These are phyloP conservation scores for Acestrorhynchus altus DNA, from an alignment of 2,797 vertebrate genomes.

Conservation along the genomic window DNA sequence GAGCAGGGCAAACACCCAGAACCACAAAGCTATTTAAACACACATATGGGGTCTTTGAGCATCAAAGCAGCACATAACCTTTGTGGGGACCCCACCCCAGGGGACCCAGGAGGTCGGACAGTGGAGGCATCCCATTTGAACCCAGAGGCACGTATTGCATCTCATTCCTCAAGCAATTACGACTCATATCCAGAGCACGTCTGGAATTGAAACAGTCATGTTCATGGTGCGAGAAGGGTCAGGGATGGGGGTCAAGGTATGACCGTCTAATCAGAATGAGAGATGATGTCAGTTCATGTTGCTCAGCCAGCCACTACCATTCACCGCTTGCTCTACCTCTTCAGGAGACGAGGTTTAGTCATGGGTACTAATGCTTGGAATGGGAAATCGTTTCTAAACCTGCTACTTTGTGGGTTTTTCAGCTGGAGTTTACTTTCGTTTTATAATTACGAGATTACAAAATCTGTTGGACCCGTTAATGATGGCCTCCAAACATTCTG, in stretches of 20 bases:
- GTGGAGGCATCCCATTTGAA: slow-evolving; percentile 43
- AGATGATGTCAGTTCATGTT: slow-evolving; percentile 44
- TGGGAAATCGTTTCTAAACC: slow-evolving; percentile 46
- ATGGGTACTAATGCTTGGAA: slow-evolving; percentile 27
- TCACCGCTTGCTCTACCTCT: slow-evolving; percentile 61
- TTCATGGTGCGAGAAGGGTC: slow-evolving; percentile 24
- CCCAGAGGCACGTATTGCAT: slow-evolving; percentile 31
- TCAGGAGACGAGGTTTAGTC: slow-evolving; percentile 66
- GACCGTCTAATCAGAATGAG: slow-evolving; percentile 47
- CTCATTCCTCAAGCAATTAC: slow-evolving; percentile 56
- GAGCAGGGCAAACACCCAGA: background rate
- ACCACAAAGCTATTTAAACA: slow-evolving; percentile 67
- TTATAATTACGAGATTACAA: slow-evolving; percentile 69
- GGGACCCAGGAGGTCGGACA: slow-evolving; percentile 34
- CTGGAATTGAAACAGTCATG: slow-evolving; percentile 28
- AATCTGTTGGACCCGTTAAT: slow-evolving; percentile 70
- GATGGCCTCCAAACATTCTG: slow-evolving; percentile 69
- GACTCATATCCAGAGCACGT: background rate
- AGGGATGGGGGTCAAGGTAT: slow-evolving; percentile 37
- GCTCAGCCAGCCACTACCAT: slow-evolving; percentile 57
- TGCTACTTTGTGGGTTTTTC: slow-evolving; percentile 32
- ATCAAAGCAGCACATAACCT: slow-evolving; percentile 71
- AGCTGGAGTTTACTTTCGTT: slow-evolving; percentile 64
- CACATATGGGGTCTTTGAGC: slow-evolving; percentile 79
- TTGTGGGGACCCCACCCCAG: slow-evolving; percentile 64